phyloP scores from a whole-genome alignment of 1,140 invertebrate genomes.

The Colletes latitarsis region DNA sequence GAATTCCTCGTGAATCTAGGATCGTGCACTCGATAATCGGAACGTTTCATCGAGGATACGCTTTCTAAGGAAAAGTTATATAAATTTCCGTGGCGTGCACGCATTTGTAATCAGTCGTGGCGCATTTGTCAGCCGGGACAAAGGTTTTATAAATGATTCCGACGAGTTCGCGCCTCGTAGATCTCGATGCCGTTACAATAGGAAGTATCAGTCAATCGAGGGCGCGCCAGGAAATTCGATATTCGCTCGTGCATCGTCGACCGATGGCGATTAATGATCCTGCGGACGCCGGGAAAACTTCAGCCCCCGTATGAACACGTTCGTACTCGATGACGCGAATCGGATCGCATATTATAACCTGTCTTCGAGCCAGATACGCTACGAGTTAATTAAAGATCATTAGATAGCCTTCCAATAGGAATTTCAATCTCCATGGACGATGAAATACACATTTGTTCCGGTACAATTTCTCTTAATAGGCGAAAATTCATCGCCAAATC shows the following conservation, averaged over 20 bases:
- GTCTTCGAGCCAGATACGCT: background rate
- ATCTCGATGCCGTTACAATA: constrained; percentile 60
- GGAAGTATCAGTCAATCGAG: constrained; percentile 66
- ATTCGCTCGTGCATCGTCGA: constrained; percentile 56
- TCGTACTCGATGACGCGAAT: constrained; percentile 1
- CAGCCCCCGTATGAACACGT: constrained; percentile 11
- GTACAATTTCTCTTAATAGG: background rate
- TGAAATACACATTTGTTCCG: background rate
- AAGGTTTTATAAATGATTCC: constrained; percentile 62
- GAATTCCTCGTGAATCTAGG: no score
- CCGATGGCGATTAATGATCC: constrained; percentile 60
- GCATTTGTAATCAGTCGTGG: constrained; percentile 28
- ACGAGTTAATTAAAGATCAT: constrained; percentile 41
- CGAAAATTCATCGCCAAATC: constrained; percentile 1
- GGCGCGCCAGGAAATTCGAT: constrained; percentile 72
- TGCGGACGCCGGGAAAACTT: constrained; percentile 28
- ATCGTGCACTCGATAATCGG: constrained; percentile 9
- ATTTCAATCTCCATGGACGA: background rate
- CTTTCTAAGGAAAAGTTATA: constrained; percentile 27
- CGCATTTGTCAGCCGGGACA: constrained; percentile 62
- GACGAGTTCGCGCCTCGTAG: constrained; percentile 60
- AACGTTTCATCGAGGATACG: constrained; percentile 13
- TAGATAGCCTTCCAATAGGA: background rate
- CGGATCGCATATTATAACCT: background rate
- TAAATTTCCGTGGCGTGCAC: constrained; percentile 26